These are phyloP conservation scores for Halictus rubicundus DNA, from an alignment of 1,140 invertebrate genomes.

Conservation along the genomic window DNA sequence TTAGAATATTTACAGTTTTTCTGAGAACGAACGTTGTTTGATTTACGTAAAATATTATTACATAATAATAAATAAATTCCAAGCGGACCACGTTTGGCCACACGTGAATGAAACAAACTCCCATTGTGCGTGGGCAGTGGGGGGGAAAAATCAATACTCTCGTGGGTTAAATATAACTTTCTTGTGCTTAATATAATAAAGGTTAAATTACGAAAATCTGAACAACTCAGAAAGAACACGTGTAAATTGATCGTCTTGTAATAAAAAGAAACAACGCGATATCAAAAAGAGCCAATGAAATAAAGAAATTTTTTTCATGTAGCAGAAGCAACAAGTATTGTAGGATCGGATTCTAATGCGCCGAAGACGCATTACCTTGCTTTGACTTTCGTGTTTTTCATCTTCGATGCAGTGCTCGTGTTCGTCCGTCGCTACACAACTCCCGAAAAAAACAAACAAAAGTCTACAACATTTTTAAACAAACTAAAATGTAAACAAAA, in stretches of 20 bases:
- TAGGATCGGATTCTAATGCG: neutral
- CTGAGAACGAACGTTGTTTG: too few species aligned
- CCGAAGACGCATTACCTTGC: constrained; percentile 38
- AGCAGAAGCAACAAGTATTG: constrained; percentile 34
- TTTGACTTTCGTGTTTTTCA: constrained; percentile 57
- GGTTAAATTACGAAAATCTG: neutral
- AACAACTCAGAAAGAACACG: neutral
- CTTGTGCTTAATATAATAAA: neutral
- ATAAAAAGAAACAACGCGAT: neutral
- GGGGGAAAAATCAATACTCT: constrained; percentile 45
- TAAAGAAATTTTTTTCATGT: neutral
- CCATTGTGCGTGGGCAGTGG: neutral
- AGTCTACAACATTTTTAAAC: constrained; percentile 42
- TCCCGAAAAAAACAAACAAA: neutral
- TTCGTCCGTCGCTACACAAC: neutral
- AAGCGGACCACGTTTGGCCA: neutral
- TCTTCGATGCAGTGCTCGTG: constrained; percentile 25
- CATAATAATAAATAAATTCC: neutral
- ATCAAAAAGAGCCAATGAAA: neutral
- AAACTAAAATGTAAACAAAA: constrained; percentile 41
- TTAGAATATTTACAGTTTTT: too few species aligned
- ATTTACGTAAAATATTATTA: neutral
- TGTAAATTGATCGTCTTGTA: neutral
- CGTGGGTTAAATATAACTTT: constrained; percentile 27
- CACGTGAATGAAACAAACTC: constrained; percentile 13